Conservation (phyloP, 2,113 vertebrate genomes). For the Pseudonaja textilis region DNA sequence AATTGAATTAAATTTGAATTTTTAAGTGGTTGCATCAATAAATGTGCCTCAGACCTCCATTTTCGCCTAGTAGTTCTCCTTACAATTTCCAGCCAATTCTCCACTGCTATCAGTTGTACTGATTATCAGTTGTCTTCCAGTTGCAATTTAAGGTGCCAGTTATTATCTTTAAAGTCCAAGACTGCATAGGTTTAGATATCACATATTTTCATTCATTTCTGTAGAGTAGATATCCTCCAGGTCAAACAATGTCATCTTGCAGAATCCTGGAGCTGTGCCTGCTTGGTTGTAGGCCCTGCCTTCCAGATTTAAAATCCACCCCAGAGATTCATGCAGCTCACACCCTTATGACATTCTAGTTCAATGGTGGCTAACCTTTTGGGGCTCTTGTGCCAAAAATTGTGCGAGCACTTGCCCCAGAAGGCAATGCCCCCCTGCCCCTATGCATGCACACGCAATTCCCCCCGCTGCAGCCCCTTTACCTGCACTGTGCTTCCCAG, state of each 20-base stretch:
- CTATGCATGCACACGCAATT: too few relatives aligned
- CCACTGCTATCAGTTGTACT: not conserved
- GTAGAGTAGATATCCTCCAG: not conserved
- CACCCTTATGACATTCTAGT: not conserved
- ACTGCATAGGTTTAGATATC: not conserved
- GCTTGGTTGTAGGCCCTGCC: not conserved
- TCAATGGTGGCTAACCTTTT: too few relatives aligned
- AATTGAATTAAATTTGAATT: not conserved
- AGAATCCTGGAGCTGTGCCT: not conserved
- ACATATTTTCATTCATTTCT: not conserved
- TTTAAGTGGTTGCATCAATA: not conserved
- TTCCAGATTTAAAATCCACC: not conserved
- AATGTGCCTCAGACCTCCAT: not conserved
- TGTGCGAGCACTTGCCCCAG: too few relatives aligned
- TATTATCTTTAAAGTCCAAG: not conserved
- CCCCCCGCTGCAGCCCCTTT: too few relatives aligned
- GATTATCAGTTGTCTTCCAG: not conserved
- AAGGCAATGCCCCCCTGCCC: too few relatives aligned
- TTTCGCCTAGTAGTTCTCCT: too few relatives aligned
- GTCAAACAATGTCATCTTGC: not conserved
- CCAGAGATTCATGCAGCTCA: not conserved
- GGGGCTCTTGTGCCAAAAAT: too few relatives aligned
- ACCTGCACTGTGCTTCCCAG: too few relatives aligned
- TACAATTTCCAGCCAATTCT: not conserved
- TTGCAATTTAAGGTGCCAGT: not conserved